Evolutionary conservation across 2,797 vertebrate species (phyloP).

Genomic region (Oreochromis mossambicus): DNA sequence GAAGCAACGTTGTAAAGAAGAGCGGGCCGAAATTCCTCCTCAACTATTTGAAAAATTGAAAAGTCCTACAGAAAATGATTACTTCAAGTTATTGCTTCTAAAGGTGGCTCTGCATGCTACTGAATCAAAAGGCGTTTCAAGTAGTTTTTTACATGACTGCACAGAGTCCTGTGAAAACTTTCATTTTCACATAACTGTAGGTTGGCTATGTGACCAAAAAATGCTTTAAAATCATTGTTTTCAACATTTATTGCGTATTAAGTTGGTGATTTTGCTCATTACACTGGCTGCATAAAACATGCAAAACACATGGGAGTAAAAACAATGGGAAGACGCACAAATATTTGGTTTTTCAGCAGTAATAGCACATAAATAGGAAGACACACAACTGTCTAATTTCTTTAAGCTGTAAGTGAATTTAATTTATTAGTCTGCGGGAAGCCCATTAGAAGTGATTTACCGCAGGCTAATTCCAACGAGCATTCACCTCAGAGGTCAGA

Average conservation of each 20-base stretch:
- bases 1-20: neutral
- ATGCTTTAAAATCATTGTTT: neutral
- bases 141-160: neutral
- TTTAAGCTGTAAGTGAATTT: conserved; percentile 13
- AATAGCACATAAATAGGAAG: neutral
- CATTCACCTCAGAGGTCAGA: conserved; percentile 23
- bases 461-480: neutral
- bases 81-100: neutral
- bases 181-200: neutral
- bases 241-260: neutral
- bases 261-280: neutral
- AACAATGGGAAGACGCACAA: neutral
- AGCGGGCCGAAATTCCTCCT: neutral
- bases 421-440: conserved; percentile 4
- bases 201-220: neutral
- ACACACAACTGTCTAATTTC: neutral
- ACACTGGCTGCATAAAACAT: neutral
- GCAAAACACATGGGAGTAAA: neutral
- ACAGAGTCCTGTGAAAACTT: neutral
- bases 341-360: neutral
- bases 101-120: neutral
- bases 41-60: neutral
- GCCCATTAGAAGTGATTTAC: conserved; percentile 24
- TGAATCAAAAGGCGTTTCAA: neutral
- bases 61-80: neutral